Base-by-base conservation (phyloP, 2,888 invertebrate species). In the Salpingus planirostris region DNA sequence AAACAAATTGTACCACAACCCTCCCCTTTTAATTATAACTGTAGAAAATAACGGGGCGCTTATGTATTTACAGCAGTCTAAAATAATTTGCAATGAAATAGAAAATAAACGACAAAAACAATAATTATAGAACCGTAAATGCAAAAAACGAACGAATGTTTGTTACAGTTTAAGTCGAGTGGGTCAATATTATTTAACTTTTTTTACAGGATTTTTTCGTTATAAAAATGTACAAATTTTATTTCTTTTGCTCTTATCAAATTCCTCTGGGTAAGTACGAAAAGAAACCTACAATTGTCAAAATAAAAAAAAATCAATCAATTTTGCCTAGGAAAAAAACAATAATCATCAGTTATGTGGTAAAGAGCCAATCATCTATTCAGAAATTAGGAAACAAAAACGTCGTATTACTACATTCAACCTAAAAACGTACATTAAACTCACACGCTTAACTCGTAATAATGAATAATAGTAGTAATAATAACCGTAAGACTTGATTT, bases 311-410 rank as follows among this genome's bases (percentile, higher is more conserved):
- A n/a, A n/a, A n/a, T n/a, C n/a, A n/a, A n/a, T n/a, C n/a, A n/a
- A n/a, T n/a, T n/a, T n/a, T n/a, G n/a, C n/a, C n/a, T n/a, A n/a
- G n/a, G n/a, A n/a, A n/a, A n/a, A n/a, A n/a, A n/a, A n/a, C n/a
- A n/a, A n/a, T n/a, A n/a, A n/a, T n/a, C n/a, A n/a, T n/a, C n/a
- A n/a, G n/a, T n/a, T n/a, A n/a, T n/a, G n/a, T n/a, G n/a, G n/a
- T n/a, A n/a, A n/a, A n/a, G n/a, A 45, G 45, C 43, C 47, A 44
- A 46, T 40, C 49, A 42, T 45, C 36, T 42, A 47, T 43, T 38
- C 49, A 43, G 38, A 46, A 40, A 30, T n/a, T n/a, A n/a, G n/a
- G n/a, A n/a, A n/a, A n/a, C n/a, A n/a, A 44, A 40, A 42, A 44
- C 15, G 15, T 11, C 18, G 18, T n/a, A 11, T 23, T 22, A n/a